phyloP scores from a whole-genome alignment of 2,888 invertebrate species.

The Vesta saturnalis region DNA sequence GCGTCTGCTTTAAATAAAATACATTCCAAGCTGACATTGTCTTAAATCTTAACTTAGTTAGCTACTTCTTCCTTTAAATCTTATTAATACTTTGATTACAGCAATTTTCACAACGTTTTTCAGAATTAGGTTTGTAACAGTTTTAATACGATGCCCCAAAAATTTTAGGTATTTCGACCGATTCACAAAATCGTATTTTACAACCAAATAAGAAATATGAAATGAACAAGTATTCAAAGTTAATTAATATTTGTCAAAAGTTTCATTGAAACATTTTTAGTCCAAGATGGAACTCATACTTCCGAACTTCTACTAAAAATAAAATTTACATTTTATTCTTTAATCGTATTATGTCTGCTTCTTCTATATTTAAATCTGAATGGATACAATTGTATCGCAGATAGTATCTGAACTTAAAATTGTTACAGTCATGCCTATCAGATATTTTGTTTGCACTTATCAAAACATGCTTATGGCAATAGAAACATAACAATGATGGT shows the following conservation, averaged over 20 bases:
- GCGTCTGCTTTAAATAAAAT: neutral
- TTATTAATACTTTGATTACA: neutral
- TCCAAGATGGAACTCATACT: slow-evolving; percentile 15
- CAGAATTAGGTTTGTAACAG: slow-evolving; percentile 12
- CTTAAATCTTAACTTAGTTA: slow-evolving; percentile 7
- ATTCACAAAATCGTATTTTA: slow-evolving; percentile 4
- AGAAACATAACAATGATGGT: too few species aligned
- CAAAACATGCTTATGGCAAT: too few species aligned
- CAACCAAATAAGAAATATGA: slow-evolving; percentile 16
- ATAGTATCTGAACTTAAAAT: too few species aligned
- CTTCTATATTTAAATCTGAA: neutral
- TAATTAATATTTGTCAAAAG: slow-evolving; percentile 19
- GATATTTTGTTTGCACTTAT: too few species aligned
- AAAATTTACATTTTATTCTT: slow-evolving; percentile 14
- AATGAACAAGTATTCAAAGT: slow-evolving; percentile 20
- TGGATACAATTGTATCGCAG: too few species aligned
- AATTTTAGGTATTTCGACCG: slow-evolving; percentile 6
- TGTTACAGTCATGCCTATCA: too few species aligned
- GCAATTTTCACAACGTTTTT: neutral
- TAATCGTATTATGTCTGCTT: neutral
- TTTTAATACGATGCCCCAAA: slow-evolving; percentile 13
- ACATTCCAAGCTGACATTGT: too few species aligned
- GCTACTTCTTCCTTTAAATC: neutral
- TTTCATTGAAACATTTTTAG: slow-evolving; percentile 16
- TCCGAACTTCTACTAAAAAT: slow-evolving; percentile 18